Base-by-base conservation (phyloP, 2,797 vertebrate species). In the Huso huso region DNA sequence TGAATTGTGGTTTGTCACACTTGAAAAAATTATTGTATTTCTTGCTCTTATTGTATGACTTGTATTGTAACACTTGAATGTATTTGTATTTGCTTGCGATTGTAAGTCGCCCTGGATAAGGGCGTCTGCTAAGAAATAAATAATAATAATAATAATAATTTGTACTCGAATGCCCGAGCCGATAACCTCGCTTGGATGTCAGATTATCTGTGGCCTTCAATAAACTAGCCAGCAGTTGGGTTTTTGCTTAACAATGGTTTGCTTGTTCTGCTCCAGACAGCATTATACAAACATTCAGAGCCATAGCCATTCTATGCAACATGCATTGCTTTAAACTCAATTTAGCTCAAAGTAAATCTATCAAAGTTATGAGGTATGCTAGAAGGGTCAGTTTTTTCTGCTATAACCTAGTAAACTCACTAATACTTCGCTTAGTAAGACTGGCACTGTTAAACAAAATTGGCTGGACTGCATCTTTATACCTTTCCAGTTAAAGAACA, bases 331-430 rank as follows among this genome's bases (percentile, higher is more conserved):
- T 3, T 37, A 50, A 49, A 61, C n/a, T 51, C 13, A 49, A 55
- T 18, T 60, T 59, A 63, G 48, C 70, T 61, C 51, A 37, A 66
- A 37, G 37, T 37, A 37, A 37, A 37, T 37, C 37, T 37, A 37
- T 37, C 37, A 37, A 37, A 37, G 37, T 37, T 37, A 37, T 37
- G 53, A 61, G 51, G 51, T 18, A 37, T 48, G 67, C 10, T 59
- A 69, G 52, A 48, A 69, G 67, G 62, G 67, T 69, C 8, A 4
- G 13, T 52, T 13, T 7, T 15, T 49, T 37, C 55, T 18, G 55
- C 23, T 37, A 15, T 7, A 58, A 11, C 48, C 8, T 18, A 37
- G 37, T 37, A 37, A 37, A 37, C 37, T 37, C 37, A 37, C 37
- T 5, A 37, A 37, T 37, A 37, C 37, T 37, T 37, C 1, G 37